Percentiles rank a stretch among this genome's conserved stretches.
Evolutionary conservation across 1,140 invertebrate species (phyloP).

Genomic region (Procambarus clarkii): DNA sequence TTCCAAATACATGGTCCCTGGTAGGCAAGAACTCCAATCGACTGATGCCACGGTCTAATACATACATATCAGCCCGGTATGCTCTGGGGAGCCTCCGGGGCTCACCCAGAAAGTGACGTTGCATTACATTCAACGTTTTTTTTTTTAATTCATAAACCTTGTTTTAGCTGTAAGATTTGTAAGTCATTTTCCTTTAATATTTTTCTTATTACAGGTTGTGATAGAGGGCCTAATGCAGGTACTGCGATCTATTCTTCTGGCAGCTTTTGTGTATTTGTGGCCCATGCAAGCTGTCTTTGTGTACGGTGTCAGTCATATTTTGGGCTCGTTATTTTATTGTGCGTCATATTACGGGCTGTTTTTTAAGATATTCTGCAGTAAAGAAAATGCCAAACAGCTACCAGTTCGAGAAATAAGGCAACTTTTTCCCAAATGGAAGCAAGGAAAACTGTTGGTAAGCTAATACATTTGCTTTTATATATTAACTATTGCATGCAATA

Average conservation of each 20-base stretch:
- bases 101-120: no score
- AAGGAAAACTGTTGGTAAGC: conserved; percentile 46
- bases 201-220: conserved; percentile 78
- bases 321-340: conserved; percentile 76
- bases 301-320: conserved; percentile 87
- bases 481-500: no score
- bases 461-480: no score
- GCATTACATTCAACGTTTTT: no score
- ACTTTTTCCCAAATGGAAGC: conserved; percentile 44
- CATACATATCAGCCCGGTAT: no score
- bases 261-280: conserved; percentile 81
- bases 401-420: conserved; percentile 50
- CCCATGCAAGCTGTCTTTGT: conserved; percentile 85
- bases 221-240: conserved; percentile 87
- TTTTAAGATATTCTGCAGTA: conserved; percentile 78
- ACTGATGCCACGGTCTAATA: no score
- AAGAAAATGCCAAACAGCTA: conserved; percentile 10
- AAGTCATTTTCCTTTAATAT: not conserved
- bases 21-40: no score
- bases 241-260: conserved; percentile 85
- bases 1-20: no score
- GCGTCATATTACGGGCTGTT: conserved; percentile 85
- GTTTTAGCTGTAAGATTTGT: no score
- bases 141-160: no score
- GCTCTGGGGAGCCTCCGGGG: no score